These are phyloP conservation scores for Lepisosteus osseus DNA, from an alignment of 2,113 vertebrate species.

Conservation along the genomic window DNA sequence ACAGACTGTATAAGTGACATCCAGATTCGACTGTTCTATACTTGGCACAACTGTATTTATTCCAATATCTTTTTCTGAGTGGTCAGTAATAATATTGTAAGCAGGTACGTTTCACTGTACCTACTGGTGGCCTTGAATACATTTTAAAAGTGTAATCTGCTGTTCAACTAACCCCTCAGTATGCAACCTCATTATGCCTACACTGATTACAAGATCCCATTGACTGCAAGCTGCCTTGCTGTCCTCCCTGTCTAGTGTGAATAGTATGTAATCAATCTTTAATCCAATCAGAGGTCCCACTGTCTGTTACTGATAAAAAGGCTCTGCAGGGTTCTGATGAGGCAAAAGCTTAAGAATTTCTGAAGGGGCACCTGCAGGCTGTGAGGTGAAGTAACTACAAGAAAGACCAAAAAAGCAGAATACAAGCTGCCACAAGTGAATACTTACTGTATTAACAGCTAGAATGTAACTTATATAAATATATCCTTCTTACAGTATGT, in stretches of 20 bases:
- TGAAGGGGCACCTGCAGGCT: constrained; percentile 49
- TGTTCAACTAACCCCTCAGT: constrained; percentile 52
- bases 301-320: constrained; percentile 69
- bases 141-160: constrained; percentile 32
- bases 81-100: too few relatives aligned
- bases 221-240: constrained; percentile 65
- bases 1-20: too few relatives aligned
- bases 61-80: too few relatives aligned
- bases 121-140: constrained; percentile 1
- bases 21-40: too few relatives aligned
- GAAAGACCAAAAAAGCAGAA: constrained; percentile 40
- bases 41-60: too few relatives aligned
- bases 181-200: constrained; percentile 59
- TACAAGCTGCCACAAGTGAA: constrained; percentile 26
- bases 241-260: constrained; percentile 61
- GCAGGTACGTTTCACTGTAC: constrained; percentile 23
- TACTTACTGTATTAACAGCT: not conserved
- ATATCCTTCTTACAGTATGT: not conserved
- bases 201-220: constrained; percentile 78
- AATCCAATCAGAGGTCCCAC: constrained; percentile 76
- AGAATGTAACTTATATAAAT: not conserved
- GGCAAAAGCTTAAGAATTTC: constrained; percentile 58
- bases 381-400: constrained; percentile 50
- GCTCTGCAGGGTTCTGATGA: constrained; percentile 71
- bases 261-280: constrained; percentile 75